phyloP scores from a whole-genome alignment of 2,888 invertebrate genomes.

The Taphrorychus bicolor region DNA sequence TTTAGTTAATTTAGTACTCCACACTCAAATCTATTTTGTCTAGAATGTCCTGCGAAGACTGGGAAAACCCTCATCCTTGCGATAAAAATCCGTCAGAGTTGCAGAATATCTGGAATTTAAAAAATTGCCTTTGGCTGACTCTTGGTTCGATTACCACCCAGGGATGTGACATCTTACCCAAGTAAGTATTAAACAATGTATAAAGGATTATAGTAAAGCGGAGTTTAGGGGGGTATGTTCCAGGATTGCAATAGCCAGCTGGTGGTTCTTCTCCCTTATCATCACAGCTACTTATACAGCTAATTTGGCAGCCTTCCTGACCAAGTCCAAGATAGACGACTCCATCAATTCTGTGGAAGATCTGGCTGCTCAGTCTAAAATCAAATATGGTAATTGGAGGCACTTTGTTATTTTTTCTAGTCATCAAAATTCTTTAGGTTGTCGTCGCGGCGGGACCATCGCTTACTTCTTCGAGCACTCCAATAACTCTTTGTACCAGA shows the following conservation, averaged over 20 bases:
- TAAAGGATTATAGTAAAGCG: no score
- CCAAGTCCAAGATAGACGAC: conserved; percentile 90
- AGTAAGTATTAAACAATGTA: no score
- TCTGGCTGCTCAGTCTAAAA: conserved; percentile 90
- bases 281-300: conserved; percentile 99
- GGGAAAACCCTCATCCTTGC: conserved; percentile 94
- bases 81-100: conserved; percentile 84
- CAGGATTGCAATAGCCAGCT: conserved; percentile 93
- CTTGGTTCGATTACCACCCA: conserved; percentile 93
- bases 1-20: no score
- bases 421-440: no score
- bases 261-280: conserved; percentile 99
- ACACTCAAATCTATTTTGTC: not conserved
- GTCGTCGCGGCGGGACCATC: conserved; percentile 93
- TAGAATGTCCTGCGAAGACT: conserved; percentile 88
- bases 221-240: conserved; percentile 90
- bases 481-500: conserved; percentile 47
- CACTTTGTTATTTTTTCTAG: no score
- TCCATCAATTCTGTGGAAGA: conserved; percentile 94
- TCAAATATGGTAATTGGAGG: conserved; percentile 84
- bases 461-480: conserved; percentile 84
- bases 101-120: conserved; percentile 88
- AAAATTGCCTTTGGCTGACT: conserved; percentile 94
- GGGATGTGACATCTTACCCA: conserved; percentile 91
- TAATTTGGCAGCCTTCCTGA: conserved; percentile 96